Percentiles rank a stretch among this genome's conserved stretches.
Conservation (phyloP, 2,113 vertebrate genomes). For the Grus americana region DNA sequence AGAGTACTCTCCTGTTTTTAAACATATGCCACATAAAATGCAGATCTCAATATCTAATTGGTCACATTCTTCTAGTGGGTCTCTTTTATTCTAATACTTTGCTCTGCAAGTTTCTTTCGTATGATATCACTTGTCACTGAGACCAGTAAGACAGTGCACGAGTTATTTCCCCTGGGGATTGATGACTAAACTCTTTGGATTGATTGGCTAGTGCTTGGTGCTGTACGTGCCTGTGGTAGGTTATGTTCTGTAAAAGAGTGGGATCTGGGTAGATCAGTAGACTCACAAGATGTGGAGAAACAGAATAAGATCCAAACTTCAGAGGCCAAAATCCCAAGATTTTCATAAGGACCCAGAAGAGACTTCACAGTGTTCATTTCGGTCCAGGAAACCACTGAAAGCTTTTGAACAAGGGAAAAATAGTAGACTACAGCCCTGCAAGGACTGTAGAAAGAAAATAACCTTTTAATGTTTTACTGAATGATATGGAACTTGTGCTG, state of each 20-base stretch:
- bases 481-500: neutral
- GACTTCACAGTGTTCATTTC: neutral
- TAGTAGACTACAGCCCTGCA: neutral
- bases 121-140: neutral
- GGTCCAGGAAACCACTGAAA: neutral
- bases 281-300: neutral
- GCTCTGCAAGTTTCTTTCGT: neutral
- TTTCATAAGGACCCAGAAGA: neutral
- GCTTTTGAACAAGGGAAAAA: neutral
- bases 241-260: neutral
- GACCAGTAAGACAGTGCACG: neutral
- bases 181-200: neutral
- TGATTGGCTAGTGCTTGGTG: neutral
- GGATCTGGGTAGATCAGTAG: neutral
- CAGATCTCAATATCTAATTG: neutral
- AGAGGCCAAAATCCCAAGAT: neutral
- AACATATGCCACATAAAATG: neutral
- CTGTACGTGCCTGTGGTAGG: neutral
- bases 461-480: neutral
- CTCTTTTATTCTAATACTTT: neutral
- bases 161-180: neutral
- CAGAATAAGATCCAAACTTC: neutral
- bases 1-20: neutral
- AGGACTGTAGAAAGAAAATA: neutral
- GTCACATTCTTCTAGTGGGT: neutral